Base-by-base conservation (phyloP, 2,888 invertebrate genomes). In the Lasioglossum calceatum region DNA sequence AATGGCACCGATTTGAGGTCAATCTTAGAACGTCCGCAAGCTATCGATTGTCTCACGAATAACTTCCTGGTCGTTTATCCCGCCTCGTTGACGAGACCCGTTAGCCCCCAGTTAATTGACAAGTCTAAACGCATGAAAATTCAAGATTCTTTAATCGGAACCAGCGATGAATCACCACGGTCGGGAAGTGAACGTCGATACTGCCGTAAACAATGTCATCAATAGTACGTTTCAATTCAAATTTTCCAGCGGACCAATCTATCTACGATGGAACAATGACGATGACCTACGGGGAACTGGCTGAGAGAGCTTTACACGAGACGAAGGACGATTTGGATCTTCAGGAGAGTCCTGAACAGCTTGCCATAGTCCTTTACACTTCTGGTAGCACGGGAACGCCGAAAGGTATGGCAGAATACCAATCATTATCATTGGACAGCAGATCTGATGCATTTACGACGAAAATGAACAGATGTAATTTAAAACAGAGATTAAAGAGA, bases 341-440 rank as follows among this genome's bases (percentile, higher is more conserved):
- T 16, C 94, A 96, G 14, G 95, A 94, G 42, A 96, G 96, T 72
- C 81, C 90, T 0, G 92, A 93, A 78, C 96, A 96, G 91, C 96
- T 97, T 14, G 98, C 97, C 0, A 97, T 98, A 74, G 97, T 98
- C 32, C 95, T 98, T 32, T 98, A 98, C 92, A 98, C 98, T 67
- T 98, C 98, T 44, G 99, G 98, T 23, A 98, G 98, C 93, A 98
- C 98, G 0, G 98, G 98, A 0, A 96, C 98, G 32, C 98, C 98
- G 8, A 98, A 98, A 97, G 98, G 98, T 94, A 64, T 44, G 27
- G 27, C 14, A 8, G 12, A 44, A 44, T 44, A 14, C 12, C 27
- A 12, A 4, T 27, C 3, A 4, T 61, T 12, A 10, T 61, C 4
- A n/a, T 3, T 27, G 0, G n/a, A 12, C n/a, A 12, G 12, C n/a